A percentile compares a stretch with the other conserved stretches of the same genome.
phyloP scores from a whole-genome alignment of 2,113 vertebrate species.

The Arothron firmamentum region DNA sequence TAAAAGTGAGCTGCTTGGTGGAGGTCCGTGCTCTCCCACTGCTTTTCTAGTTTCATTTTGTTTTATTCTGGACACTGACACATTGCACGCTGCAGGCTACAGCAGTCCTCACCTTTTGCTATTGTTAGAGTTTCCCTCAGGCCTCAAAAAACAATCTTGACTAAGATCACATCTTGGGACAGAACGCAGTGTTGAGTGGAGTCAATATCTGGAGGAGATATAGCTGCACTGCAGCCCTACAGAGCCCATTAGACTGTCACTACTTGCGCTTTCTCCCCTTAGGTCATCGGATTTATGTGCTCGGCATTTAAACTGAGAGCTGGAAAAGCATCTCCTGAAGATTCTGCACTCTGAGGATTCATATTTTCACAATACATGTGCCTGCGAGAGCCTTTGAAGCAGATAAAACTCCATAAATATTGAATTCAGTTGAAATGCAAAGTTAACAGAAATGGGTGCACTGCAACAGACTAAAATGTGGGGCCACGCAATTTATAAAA shows the following conservation, averaged over 20 bases:
- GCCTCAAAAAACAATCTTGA: constrained; percentile 58
- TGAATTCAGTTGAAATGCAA: too few species aligned
- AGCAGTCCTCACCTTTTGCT: constrained; percentile 27
- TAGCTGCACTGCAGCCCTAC: constrained; percentile 37
- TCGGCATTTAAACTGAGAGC: constrained; percentile 36
- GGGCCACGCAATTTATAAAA: too few species aligned
- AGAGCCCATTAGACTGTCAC: constrained; percentile 58
- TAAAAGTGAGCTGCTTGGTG: too few species aligned
- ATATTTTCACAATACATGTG: background rate
- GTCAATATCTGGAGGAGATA: constrained; percentile 66
- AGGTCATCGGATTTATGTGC: constrained; percentile 38
- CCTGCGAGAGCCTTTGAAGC: too few species aligned
- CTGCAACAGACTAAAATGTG: too few species aligned
- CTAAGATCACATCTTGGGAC: constrained; percentile 56
- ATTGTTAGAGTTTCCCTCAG: constrained; percentile 36
- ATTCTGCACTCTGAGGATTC: background rate
- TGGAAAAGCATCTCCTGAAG: constrained; percentile 4
- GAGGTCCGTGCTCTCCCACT: too few species aligned
- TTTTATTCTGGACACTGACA: constrained; percentile 12
- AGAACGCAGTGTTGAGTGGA: constrained; percentile 64
- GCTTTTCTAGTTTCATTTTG: background rate
- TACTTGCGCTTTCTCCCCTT: constrained; percentile 43
- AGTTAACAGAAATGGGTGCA: too few species aligned
- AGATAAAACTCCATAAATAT: too few species aligned
- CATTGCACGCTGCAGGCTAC: constrained; percentile 21